These are phyloP conservation scores for Bombus breviceps DNA, from an alignment of 1,140 invertebrate genomes.

Conservation along the genomic window DNA sequence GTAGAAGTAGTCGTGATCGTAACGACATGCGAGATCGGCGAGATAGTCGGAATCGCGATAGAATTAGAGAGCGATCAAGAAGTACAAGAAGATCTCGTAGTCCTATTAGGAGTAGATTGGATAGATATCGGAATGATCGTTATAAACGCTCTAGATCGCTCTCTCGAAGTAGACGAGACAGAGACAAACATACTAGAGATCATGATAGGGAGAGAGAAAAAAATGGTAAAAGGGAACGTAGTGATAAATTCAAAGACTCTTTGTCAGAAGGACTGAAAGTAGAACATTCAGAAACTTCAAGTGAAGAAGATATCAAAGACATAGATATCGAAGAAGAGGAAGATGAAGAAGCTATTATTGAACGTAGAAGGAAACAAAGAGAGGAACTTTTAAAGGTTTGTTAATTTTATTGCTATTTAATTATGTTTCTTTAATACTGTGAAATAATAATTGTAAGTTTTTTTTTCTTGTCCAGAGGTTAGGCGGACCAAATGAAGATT, in stretches of 20 bases:
- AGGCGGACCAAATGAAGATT: constrained; percentile 86
- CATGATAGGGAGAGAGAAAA: constrained; percentile 79
- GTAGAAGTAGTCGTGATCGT: constrained; percentile 65
- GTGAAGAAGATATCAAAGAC: constrained; percentile 88
- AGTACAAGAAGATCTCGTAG: constrained; percentile 75
- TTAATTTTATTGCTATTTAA: constrained; percentile 44
- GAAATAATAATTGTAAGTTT: background rate
- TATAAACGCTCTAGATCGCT: constrained; percentile 75
- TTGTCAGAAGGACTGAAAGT: constrained; percentile 91
- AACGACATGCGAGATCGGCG: constrained; percentile 61
- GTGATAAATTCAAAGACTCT: constrained; percentile 90
- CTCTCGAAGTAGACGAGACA: constrained; percentile 74
- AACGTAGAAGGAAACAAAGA: constrained; percentile 93
- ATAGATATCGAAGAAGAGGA: constrained; percentile 94
- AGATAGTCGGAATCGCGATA: constrained; percentile 72
- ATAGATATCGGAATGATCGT: constrained; percentile 73
- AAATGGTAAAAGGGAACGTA: constrained; percentile 81
- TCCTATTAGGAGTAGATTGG: constrained; percentile 71
- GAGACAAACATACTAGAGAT: constrained; percentile 74
- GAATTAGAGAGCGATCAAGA: constrained; percentile 70
- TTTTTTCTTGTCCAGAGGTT: constrained; percentile 80
- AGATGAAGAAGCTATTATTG: constrained; percentile 97
- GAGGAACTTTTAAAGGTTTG: constrained; percentile 93
- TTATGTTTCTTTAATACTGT: background rate
- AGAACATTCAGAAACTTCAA: constrained; percentile 84